Evolutionary conservation across 2,888 invertebrate genomes (phyloP), one percentile per base, ranked within the genome.

Genomic region (Mamestra brassicae): DNA sequence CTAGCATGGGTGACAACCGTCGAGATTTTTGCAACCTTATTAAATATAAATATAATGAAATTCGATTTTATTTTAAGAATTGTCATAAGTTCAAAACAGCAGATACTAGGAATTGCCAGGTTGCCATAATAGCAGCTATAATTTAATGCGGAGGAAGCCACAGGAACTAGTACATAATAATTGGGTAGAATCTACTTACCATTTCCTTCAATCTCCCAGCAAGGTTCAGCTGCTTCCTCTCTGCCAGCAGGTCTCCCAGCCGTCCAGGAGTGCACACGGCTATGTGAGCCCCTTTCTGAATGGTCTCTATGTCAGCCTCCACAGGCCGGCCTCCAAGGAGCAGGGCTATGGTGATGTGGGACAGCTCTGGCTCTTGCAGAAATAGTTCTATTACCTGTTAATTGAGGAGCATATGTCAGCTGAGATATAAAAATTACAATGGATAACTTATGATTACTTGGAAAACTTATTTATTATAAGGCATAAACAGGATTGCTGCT

Each of bases 191-290:
- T 42, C 60, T 62, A 92, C 94, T 94, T 95, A 98, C 98, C 97
- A 99, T 94, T 89, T 98, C 97, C 92, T 98, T 99, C 6, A 99
- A 97, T 68, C 97, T 97, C 1, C 97, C 97, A 26, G 98, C 97
- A 67, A 99, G 93, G 90, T 98, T 98, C 0, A 98, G 93, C 85
- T 97, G 97, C 69, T 97, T 97, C 85, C 97, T 97, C 86, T 98
- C 97, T 10, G 97, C 97, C 26, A 99, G 94, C 74, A 99, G 94
- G 94, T 99, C 99, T 91, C 98, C 98, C 11, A 99, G 94, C 76
- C 99, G 96, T 0, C 99, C 99, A 0, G 99, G 99, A 0, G 99
- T 99, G 71, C 99, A 99, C 64, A 99, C 98, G 7, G 99, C 97
- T 61, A 99, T 98, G 89, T 99, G 98, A 0, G 97, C 98, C 0